phyloP scores from a whole-genome alignment of 2,797 vertebrate genomes.

The Cygnus olor region DNA sequence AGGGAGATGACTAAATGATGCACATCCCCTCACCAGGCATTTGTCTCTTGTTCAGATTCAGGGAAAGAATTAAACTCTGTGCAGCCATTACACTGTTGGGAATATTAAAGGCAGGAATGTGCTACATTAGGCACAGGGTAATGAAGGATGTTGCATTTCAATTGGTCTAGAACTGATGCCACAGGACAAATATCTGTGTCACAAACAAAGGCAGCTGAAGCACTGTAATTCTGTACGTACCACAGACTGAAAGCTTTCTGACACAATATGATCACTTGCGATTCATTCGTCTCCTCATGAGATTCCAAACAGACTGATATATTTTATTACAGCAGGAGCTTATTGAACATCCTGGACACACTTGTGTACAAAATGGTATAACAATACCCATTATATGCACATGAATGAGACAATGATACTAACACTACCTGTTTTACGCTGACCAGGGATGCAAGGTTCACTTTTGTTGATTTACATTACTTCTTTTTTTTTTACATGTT shows the following conservation, averaged over 20 bases:
- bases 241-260: background rate
- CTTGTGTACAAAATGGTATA: background rate
- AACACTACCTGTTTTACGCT: background rate
- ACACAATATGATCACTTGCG: background rate
- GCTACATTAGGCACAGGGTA: background rate
- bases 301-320: background rate
- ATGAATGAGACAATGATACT: background rate
- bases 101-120: slow-evolving; percentile 40
- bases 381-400: background rate
- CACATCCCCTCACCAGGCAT: slow-evolving; percentile 2
- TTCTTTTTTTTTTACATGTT: no score
- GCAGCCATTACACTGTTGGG: slow-evolving; percentile 18
- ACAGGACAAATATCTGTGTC: slow-evolving; percentile 20
- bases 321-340: background rate
- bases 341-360: background rate
- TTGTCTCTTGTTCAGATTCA: slow-evolving; percentile 31
- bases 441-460: no score
- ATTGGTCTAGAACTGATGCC: slow-evolving; percentile 13
- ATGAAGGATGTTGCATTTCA: slow-evolving; percentile 41
- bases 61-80: slow-evolving; percentile 47
- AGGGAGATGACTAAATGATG: slow-evolving; percentile 57
- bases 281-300: background rate
- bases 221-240: background rate
- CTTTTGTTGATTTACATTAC: no score
- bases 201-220: slow-evolving; percentile 15